Evolutionary conservation across 2,113 vertebrate genomes (phyloP), one percentile per base, ranked within the genome.

Genomic region (Dasyprocta punctata): DNA sequence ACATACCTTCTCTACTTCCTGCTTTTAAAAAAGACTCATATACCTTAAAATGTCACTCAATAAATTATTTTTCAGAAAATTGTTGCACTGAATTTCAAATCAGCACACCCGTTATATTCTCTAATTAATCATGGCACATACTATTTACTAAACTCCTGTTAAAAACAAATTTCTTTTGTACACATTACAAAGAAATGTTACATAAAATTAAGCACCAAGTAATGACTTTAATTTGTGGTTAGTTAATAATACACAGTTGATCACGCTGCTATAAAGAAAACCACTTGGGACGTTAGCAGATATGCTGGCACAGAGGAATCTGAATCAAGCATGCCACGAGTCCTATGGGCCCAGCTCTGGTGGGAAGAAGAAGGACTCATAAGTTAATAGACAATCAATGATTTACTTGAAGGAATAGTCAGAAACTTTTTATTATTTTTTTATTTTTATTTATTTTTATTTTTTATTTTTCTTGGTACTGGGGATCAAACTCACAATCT

Each of bases 151-250:
- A 98, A 97, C 56, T 98, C 87, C 91, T 97, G 36, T 98, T 98
- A 98, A 98, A 98, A 98, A 98, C 97, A 97, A 87, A 97, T 98
- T 96, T 93, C 67, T 93, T 98, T 98, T 98, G 92, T 97, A 98
- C 97, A 97, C 93, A 98, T 94, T 98, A 96, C 97, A 98, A 95
- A 97, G 97, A 95, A 98, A 96, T 98, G 96, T 98, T 98, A 88
- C 97, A 98, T 98, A 96, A 97, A 97, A 98, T 98, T 97, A 98
- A 98, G 89, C 90, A 98, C 97, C 93, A 98, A 98, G 93, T 98
- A 98, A 98, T 98, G 28, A 97, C 95, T 98, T 98, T 98, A 98
- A 98, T 98, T 98, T 98, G 93, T 24, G 41, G 86, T 98, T 98
- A 98, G 86, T 97, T 98, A 98, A 97, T 98, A 98, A 98, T 97